Conservation (phyloP, 2,888 invertebrate genomes). For the Agrilus mali region DNA sequence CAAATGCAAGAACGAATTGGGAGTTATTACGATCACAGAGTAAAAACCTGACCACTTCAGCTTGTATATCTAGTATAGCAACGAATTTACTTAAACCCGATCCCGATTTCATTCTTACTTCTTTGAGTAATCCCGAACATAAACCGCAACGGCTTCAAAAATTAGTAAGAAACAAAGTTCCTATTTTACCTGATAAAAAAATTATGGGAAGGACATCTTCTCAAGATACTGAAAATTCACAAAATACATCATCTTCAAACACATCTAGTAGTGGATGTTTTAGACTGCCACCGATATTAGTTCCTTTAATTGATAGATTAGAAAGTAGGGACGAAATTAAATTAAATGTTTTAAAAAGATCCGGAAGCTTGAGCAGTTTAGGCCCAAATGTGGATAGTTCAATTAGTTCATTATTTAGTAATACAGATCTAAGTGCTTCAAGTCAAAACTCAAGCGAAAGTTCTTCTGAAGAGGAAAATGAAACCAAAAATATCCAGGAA, state of each 20-base stretch:
- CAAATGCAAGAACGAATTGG: constrained; percentile 80
- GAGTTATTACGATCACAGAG: constrained; percentile 58
- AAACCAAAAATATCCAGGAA: constrained; percentile 1
- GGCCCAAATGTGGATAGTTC: constrained; percentile 55
- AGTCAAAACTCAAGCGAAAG: constrained; percentile 10
- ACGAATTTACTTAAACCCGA: constrained; percentile 29
- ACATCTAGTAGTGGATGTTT: constrained; percentile 41
- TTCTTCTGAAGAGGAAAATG: constrained; percentile 24
- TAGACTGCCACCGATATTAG: constrained; percentile 56
- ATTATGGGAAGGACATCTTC: constrained; percentile 28
- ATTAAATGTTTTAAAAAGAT: constrained; percentile 21
- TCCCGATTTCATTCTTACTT: constrained; percentile 31
- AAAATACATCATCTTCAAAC: constrained; percentile 41
- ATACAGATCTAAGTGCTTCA: constrained; percentile 9
- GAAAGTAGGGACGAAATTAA: constrained; percentile 29
- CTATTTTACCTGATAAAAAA: constrained; percentile 38
- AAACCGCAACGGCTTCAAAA: not conserved
- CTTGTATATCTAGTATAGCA: constrained; percentile 24
- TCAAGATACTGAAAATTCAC: constrained; percentile 42
- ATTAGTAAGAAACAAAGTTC: constrained; percentile 18
- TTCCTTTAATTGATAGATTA: constrained; percentile 54
- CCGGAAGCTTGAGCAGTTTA: constrained; percentile 56
- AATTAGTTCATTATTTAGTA: constrained; percentile 30
- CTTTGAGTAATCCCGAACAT: constrained; percentile 23
- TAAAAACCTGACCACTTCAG: constrained; percentile 38